Conservation (phyloP, 2,888 invertebrate species). For the Gasteruption jaculator region DNA sequence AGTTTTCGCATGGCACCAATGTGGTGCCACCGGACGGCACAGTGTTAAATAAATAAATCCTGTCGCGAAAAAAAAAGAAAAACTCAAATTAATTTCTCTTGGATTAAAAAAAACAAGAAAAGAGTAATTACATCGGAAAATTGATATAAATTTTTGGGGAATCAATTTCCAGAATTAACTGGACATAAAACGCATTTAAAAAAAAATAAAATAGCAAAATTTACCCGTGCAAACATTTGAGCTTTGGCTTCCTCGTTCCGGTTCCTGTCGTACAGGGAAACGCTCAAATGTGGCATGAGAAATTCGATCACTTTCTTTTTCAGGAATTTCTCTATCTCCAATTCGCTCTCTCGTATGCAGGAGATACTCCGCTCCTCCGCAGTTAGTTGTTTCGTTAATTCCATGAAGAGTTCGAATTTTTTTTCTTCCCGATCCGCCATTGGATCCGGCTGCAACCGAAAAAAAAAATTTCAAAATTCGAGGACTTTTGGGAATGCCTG, state of each 20-base stretch:
- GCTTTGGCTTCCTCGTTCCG: slow-evolving; percentile 55
- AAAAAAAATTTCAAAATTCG: too few species aligned
- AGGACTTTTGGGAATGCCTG: not conserved
- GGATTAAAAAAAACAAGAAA: too few species aligned
- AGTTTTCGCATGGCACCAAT: too few species aligned
- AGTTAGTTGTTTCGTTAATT: slow-evolving; percentile 61
- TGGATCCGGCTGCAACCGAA: slow-evolving; percentile 62
- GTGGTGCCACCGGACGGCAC: too few species aligned
- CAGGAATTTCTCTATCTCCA: slow-evolving; percentile 53
- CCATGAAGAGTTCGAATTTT: slow-evolving; percentile 61
- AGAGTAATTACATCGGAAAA: too few species aligned
- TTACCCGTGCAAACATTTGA: slow-evolving; percentile 55
- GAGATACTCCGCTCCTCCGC: slow-evolving; percentile 60
- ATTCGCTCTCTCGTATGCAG: slow-evolving; percentile 55
- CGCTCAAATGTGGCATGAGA: slow-evolving; percentile 52
- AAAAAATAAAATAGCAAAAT: too few species aligned
- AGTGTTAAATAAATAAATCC: too few species aligned
- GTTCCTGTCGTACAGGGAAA: slow-evolving; percentile 56
- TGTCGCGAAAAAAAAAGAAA: too few species aligned
- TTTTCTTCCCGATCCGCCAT: slow-evolving; percentile 58
- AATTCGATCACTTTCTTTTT: slow-evolving; percentile 52
- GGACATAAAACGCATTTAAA: too few species aligned
- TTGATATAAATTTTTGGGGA: too few species aligned
- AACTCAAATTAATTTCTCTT: not conserved
- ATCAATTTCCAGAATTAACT: too few species aligned